Percentiles rank a stretch among this genome's conserved stretches.
These are phyloP conservation scores for Lepisosteus oculatus DNA, from an alignment of 2,113 vertebrate genomes.

Conservation along the genomic window DNA sequence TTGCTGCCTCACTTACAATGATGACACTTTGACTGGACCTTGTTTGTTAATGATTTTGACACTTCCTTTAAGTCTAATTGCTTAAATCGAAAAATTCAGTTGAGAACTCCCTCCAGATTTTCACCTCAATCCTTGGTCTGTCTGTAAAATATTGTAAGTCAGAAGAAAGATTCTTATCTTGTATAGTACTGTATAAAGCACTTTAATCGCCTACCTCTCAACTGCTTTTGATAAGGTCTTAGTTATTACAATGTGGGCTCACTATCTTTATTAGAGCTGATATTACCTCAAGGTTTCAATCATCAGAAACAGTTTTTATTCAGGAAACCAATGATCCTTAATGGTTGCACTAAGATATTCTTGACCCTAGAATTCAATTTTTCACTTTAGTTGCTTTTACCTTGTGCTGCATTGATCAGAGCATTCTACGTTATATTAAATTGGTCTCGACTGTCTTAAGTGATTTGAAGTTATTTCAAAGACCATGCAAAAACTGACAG, in stretches of 20 bases:
- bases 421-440: not conserved
- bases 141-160: no score
- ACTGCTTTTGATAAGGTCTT: not conserved
- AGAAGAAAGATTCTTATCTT: no score
- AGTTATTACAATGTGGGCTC: not conserved
- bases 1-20: not conserved
- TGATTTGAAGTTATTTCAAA: not conserved
- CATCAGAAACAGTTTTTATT: not conserved
- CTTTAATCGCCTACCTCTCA: not conserved
- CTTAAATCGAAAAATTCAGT: not conserved
- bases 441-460: not conserved
- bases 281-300: not conserved
- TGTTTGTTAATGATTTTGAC: not conserved
- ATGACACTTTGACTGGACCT: not conserved
- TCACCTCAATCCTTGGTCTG: not conserved
- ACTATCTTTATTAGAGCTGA: not conserved
- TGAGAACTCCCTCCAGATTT: not conserved
- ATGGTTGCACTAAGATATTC: not conserved
- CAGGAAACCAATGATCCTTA: slow-evolving; percentile 1
- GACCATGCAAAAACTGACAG: not conserved
- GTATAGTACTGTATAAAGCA: not conserved
- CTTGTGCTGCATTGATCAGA: slow-evolving; percentile 16
- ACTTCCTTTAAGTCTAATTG: not conserved
- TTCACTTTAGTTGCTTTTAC: slow-evolving; percentile 11
- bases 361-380: slow-evolving; percentile 7